A percentile compares a stretch with the other conserved stretches of the same genome.
These are phyloP conservation scores for Lottia scabra DNA, from an alignment of 2,888 invertebrate species.

Conservation along the genomic window DNA sequence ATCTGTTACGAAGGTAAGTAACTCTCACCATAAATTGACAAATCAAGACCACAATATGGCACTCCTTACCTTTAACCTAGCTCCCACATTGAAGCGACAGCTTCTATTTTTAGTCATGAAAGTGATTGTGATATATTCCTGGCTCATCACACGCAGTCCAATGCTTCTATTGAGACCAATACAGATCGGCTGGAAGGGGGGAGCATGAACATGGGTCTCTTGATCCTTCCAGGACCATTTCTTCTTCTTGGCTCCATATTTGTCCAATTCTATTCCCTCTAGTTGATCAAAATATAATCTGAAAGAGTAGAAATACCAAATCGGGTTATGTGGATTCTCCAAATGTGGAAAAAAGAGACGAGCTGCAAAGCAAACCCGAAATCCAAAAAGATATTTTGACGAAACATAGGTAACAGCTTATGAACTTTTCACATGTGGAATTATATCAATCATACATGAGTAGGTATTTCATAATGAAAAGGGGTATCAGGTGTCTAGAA, in stretches of 20 bases:
- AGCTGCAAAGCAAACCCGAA: no score
- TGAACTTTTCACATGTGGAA: no score
- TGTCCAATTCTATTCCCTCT: slow-evolving; percentile 64
- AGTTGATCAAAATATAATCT: slow-evolving; percentile 62
- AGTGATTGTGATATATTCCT: slow-evolving; percentile 62
- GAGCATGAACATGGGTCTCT: slow-evolving; percentile 64
- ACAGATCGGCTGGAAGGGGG: slow-evolving; percentile 68
- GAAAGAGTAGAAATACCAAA: slow-evolving; percentile 5
- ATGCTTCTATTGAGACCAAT: slow-evolving; percentile 58
- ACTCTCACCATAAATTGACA: no score
- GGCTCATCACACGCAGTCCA: slow-evolving; percentile 61
- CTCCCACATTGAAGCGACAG: slow-evolving; percentile 65
- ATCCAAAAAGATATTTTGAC: no score
- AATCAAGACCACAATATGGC: no score
- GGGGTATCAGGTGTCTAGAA: no score
- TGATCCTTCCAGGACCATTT: slow-evolving; percentile 66
- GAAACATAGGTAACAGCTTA: no score
- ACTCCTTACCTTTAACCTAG: slow-evolving; percentile 58
- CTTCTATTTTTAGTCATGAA: slow-evolving; percentile 55
- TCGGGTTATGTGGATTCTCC: background rate
- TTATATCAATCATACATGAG: no score
- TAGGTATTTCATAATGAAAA: no score
- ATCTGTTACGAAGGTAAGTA: background rate
- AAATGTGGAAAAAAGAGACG: no score
- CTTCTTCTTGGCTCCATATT: slow-evolving; percentile 51